phyloP scores from a whole-genome alignment of 2,888 invertebrate species.

The Melieria picta region DNA sequence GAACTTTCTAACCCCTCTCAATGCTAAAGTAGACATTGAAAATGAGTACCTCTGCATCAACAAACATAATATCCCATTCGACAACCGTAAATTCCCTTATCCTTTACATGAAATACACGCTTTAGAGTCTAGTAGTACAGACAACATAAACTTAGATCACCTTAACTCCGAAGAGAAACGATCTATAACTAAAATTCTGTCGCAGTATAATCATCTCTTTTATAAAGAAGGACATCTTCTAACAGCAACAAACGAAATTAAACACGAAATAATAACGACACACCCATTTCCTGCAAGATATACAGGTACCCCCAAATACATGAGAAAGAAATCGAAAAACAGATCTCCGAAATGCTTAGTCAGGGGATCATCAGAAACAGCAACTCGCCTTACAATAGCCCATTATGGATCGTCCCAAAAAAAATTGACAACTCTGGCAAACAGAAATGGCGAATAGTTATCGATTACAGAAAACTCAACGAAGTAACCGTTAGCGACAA shows the following conservation, averaged over 20 bases:
- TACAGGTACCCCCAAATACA: constrained; percentile 7
- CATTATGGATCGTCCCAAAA: constrained; percentile 3
- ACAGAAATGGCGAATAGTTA: constrained; percentile 11
- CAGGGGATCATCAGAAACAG: constrained; percentile 1
- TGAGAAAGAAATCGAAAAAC: constrained; percentile 15
- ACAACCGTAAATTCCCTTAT: too few species aligned
- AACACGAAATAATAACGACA: too few species aligned
- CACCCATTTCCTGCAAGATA: too few species aligned
- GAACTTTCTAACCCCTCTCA: neutral
- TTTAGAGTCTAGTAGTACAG: too few species aligned
- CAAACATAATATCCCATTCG: too few species aligned
- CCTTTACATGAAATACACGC: too few species aligned
- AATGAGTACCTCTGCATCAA: neutral
- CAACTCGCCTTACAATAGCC: neutral
- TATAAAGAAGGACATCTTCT: too few species aligned
- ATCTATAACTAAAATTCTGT: too few species aligned
- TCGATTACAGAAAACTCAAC: constrained; percentile 18
- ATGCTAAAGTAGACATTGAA: neutral
- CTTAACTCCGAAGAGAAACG: too few species aligned
- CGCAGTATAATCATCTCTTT: too few species aligned
- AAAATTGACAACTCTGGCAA: constrained; percentile 16
- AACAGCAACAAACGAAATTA: too few species aligned
- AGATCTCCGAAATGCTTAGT: neutral
- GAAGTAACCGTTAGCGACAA: constrained; percentile 16
- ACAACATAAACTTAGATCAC: too few species aligned